A percentile compares a stretch with the other conserved stretches of the same genome.
Evolutionary conservation across 2,797 vertebrate species (phyloP).

Genomic region (Channallabes apus): DNA sequence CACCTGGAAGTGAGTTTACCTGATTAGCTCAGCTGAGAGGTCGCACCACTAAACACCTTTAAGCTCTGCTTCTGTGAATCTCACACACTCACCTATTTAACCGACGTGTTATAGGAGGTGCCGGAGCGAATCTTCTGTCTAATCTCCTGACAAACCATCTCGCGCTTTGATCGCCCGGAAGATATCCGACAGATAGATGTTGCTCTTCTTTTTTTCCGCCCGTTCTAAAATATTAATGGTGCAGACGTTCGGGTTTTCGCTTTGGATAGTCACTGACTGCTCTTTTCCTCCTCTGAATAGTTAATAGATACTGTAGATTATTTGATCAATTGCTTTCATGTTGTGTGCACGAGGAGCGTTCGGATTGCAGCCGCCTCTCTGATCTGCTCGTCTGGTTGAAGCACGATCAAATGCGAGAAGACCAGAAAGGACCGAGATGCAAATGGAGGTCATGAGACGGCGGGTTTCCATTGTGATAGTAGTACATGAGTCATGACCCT

Average conservation of each 20-base stretch:
- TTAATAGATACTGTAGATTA: conserved; percentile 41
- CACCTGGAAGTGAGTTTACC: conserved; percentile 78
- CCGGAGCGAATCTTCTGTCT: conserved; percentile 31
- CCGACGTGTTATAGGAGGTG: conserved; percentile 26
- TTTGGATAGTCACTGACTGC: conserved; percentile 8
- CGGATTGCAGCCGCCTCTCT: conserved; percentile 19
- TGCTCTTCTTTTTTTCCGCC: conserved; percentile 31
- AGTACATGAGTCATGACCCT: neutral
- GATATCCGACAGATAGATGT: conserved; percentile 25
- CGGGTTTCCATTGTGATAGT: neutral
- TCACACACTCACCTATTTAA: conserved; percentile 37
- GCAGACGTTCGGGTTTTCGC: conserved; percentile 22
- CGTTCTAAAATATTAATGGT: conserved; percentile 48
- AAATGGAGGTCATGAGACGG: neutral
- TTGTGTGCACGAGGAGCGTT: conserved; percentile 16
- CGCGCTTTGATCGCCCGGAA: conserved; percentile 33
- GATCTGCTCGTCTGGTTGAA: conserved; percentile 43
- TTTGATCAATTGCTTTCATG: conserved; percentile 61
- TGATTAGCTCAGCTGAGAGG: conserved; percentile 84
- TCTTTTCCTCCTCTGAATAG: conserved; percentile 40
- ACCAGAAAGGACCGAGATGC: conserved; percentile 29
- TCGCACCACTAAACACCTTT: conserved; percentile 68
- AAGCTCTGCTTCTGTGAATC: conserved; percentile 36
- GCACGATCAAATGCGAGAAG: conserved; percentile 35
- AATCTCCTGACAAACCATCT: conserved; percentile 31